Evolutionary conservation across 2,888 invertebrate species (phyloP).

Genomic region (Tenthredo mesomela): DNA sequence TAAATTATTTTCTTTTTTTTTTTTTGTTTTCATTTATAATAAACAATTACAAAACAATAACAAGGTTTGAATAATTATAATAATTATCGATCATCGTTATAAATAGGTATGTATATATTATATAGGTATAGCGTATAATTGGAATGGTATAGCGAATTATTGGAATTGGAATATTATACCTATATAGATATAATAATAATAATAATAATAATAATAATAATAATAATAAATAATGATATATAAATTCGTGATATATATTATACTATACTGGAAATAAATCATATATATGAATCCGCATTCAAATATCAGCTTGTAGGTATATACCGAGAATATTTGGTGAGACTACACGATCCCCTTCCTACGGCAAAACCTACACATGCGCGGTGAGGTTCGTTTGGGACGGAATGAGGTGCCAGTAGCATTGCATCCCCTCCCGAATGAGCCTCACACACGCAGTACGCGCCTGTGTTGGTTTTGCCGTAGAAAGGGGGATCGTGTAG

Average conservation of each 20-base stretch:
- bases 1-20: not conserved
- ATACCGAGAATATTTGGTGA: too few relatives aligned
- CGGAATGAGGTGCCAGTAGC: too few relatives aligned
- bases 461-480: too few relatives aligned
- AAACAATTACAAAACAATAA: not conserved
- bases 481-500: too few relatives aligned
- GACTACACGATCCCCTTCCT: too few relatives aligned
- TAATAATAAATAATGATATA: conserved; percentile 17
- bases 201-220: conserved; percentile 11
- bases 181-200: conserved; percentile 4
- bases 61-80: not conserved
- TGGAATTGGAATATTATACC: not conserved
- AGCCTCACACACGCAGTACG: too few relatives aligned
- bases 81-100: not conserved
- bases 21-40: not conserved
- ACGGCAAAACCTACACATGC: too few relatives aligned
- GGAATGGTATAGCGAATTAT: conserved; percentile 12
- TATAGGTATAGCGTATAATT: not conserved
- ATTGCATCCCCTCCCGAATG: too few relatives aligned
- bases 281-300: not conserved
- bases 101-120: not conserved
- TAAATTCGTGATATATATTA: not conserved
- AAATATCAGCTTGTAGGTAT: not conserved
- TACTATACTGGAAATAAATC: not conserved
- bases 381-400: too few relatives aligned